Conservation (phyloP, 2,888 invertebrate genomes). For the Lordiphosa fenestrarum region DNA sequence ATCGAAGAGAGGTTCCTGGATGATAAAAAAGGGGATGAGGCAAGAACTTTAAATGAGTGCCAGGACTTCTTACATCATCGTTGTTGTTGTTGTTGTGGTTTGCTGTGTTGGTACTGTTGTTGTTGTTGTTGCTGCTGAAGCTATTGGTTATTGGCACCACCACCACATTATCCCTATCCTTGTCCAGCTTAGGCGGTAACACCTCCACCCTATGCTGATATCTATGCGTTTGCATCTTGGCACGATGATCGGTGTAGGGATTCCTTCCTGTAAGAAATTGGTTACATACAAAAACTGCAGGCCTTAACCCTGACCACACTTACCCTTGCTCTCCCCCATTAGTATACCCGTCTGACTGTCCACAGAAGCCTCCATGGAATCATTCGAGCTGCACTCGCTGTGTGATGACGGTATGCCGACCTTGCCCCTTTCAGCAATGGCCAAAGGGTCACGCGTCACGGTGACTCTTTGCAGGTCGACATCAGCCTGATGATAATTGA, state of each 20-base stretch:
- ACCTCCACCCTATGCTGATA: constrained; percentile 66
- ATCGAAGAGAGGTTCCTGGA: constrained; percentile 80
- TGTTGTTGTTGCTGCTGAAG: constrained; percentile 80
- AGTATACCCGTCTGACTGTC: constrained; percentile 79
- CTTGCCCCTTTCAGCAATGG: constrained; percentile 80
- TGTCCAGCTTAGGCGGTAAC: constrained; percentile 48
- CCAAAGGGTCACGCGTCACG: constrained; percentile 79
- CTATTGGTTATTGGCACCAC: constrained; percentile 82
- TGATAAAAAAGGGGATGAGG: constrained; percentile 5
- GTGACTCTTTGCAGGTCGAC: constrained; percentile 79
- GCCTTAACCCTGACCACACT: constrained; percentile 12
- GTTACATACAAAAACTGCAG: too few relatives aligned
- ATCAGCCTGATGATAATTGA: constrained; percentile 77
- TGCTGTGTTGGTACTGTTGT: constrained; percentile 78
- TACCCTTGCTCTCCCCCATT: constrained; percentile 79
- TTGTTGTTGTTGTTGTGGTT: constrained; percentile 82
- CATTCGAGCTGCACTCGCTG: constrained; percentile 80
- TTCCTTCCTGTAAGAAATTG: constrained; percentile 80
- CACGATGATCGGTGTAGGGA: constrained; percentile 84
- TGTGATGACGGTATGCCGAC: constrained; percentile 80
- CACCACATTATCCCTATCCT: constrained; percentile 76
- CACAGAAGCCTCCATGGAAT: constrained; percentile 79
- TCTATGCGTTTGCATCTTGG: constrained; percentile 64
- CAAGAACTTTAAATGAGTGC: not conserved
- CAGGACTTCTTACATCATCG: constrained; percentile 83